Evolutionary conservation across 2,797 vertebrate genomes (phyloP).

Genomic region (Eulemur albifrons): DNA sequence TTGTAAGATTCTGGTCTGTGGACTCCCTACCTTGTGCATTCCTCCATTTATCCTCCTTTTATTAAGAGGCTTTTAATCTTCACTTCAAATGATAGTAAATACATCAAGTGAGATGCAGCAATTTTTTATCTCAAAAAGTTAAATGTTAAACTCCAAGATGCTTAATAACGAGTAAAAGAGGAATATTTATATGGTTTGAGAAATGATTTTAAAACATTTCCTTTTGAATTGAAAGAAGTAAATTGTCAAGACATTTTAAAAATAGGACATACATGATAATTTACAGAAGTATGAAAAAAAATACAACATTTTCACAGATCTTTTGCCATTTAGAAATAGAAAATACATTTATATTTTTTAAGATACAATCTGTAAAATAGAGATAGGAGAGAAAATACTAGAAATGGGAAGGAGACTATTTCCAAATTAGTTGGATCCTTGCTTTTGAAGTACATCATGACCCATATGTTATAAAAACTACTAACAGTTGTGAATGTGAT

Average conservation of each 20-base stretch:
- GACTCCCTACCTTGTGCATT: neutral
- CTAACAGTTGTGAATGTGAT: constrained; percentile 1
- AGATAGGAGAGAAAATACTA: constrained; percentile 12
- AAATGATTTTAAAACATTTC: constrained; percentile 8
- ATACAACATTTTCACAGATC: neutral
- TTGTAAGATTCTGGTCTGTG: neutral
- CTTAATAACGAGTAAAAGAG: neutral
- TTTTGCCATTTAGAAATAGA: constrained; percentile 26
- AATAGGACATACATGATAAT: neutral
- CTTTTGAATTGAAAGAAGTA: neutral
- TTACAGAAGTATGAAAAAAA: constrained; percentile 1
- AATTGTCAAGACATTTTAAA: neutral
- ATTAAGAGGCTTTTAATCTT: neutral
- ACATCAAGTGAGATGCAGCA: neutral
- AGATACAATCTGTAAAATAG: constrained; percentile 21
- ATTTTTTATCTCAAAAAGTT: constrained; percentile 16
- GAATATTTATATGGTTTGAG: neutral
- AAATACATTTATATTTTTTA: neutral
- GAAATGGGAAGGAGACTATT: neutral
- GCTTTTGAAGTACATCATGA: neutral
- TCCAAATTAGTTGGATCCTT: neutral
- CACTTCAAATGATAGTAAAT: neutral
- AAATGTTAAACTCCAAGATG: neutral
- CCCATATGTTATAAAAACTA: neutral
- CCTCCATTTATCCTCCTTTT: neutral